phyloP scores from a whole-genome alignment of 1,140 invertebrate genomes.

The Phthorimaea operculella region DNA sequence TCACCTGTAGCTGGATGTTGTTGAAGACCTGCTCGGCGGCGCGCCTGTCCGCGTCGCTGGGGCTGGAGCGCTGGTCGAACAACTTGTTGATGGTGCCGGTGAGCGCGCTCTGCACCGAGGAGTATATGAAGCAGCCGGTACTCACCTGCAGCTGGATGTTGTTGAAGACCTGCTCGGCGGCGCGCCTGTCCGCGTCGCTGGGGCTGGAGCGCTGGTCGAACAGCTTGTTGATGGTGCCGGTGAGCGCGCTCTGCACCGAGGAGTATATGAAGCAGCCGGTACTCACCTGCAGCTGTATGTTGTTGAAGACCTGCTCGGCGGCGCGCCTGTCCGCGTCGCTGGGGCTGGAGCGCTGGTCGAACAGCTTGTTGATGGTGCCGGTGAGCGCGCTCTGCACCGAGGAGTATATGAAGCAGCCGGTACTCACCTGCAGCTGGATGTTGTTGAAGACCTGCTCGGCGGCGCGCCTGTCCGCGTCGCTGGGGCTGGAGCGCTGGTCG shows the following conservation, averaged over 20 bases:
- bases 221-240: conserved; percentile 54
- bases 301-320: conserved; percentile 54
- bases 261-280: conserved; percentile 71
- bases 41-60: conserved; percentile 35
- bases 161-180: conserved; percentile 54
- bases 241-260: conserved; percentile 57
- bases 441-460: conserved; percentile 56
- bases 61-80: conserved; percentile 56
- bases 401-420: conserved; percentile 71
- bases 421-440: conserved; percentile 69
- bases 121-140: too few species aligned
- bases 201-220: conserved; percentile 59
- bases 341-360: conserved; percentile 57
- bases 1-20: conserved; percentile 66
- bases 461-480: conserved; percentile 32
- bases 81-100: conserved; percentile 57
- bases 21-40: conserved; percentile 53
- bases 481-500: conserved; percentile 53
- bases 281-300: conserved; percentile 68
- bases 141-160: conserved; percentile 68
- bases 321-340: conserved; percentile 33
- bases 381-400: conserved; percentile 58
- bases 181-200: conserved; percentile 32
- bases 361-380: conserved; percentile 53
- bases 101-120: conserved; percentile 56